These are phyloP conservation scores for Rhinichthys osculus DNA, from an alignment of 2,797 vertebrate genomes.

Conservation along the genomic window DNA sequence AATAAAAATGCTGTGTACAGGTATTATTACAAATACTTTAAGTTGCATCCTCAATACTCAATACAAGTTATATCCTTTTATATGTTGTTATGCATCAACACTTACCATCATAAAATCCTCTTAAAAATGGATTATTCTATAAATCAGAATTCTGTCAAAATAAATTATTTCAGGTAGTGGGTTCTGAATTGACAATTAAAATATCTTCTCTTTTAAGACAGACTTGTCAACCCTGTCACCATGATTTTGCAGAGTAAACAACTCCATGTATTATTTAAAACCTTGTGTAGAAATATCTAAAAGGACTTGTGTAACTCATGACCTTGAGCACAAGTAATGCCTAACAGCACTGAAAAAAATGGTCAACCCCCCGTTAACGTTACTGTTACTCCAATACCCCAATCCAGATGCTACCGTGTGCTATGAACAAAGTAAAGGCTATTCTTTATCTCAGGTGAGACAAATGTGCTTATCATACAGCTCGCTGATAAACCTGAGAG, in stretches of 20 bases:
- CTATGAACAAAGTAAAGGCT: background rate
- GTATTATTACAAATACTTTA: no score
- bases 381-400: background rate
- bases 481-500: background rate
- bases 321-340: background rate
- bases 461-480: background rate
- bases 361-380: background rate
- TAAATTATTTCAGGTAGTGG: background rate
- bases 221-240: background rate
- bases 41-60: no score
- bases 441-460: background rate
- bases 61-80: background rate
- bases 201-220: background rate
- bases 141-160: background rate
- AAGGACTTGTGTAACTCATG: background rate
- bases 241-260: background rate
- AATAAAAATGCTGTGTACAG: no score
- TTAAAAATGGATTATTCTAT: background rate
- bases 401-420: background rate
- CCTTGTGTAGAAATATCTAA: background rate
- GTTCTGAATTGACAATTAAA: background rate
- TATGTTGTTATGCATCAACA: background rate
- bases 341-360: background rate
- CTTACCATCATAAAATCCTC: background rate
- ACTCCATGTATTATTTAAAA: background rate